Conservation (phyloP, 2,113 vertebrate species). For the Nematolebias whitei region DNA sequence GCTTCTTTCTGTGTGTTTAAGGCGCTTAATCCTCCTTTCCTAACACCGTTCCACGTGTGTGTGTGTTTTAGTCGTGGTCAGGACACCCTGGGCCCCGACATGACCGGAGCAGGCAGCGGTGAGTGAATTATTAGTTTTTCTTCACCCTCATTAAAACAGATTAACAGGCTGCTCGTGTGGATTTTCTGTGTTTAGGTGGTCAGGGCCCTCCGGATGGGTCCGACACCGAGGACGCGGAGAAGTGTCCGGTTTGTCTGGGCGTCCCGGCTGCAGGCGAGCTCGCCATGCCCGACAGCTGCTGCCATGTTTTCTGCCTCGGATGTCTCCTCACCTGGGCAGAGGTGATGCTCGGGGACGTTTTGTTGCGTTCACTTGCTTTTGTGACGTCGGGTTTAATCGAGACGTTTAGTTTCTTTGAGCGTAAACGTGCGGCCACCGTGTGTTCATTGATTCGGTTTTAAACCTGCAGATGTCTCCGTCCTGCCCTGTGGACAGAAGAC, state of each 20-base stretch:
- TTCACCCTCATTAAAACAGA: no score
- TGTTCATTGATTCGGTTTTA: conserved; percentile 7
- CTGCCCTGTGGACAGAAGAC: conserved; percentile 93
- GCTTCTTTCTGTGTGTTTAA: no score
- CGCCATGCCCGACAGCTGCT: conserved; percentile 91
- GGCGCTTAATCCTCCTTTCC: no score
- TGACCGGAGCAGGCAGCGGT: conserved; percentile 75
- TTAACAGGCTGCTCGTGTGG: no score
- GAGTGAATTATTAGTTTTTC: no score
- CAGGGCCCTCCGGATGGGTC: conserved; percentile 75
- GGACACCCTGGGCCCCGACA: conserved; percentile 51
- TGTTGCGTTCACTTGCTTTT: not conserved
- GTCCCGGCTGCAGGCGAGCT: conserved; percentile 83
- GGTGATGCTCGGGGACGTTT: conserved; percentile 76
- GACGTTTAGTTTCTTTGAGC: no score
- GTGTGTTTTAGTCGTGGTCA: conserved; percentile 45
- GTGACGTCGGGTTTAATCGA: no score
- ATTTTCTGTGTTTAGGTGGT: conserved; percentile 47
- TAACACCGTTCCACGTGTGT: no score
- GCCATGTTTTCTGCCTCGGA: conserved; percentile 90
- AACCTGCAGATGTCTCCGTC: conserved; percentile 86
- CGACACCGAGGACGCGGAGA: conserved; percentile 79
- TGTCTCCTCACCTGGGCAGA: conserved; percentile 97
- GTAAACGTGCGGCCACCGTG: no score
- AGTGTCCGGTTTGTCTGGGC: conserved; percentile 93